Evolutionary conservation across 2,888 invertebrate genomes (phyloP), one percentile per base, ranked within the genome.

Genomic region (Drosophila neonasuta): DNA sequence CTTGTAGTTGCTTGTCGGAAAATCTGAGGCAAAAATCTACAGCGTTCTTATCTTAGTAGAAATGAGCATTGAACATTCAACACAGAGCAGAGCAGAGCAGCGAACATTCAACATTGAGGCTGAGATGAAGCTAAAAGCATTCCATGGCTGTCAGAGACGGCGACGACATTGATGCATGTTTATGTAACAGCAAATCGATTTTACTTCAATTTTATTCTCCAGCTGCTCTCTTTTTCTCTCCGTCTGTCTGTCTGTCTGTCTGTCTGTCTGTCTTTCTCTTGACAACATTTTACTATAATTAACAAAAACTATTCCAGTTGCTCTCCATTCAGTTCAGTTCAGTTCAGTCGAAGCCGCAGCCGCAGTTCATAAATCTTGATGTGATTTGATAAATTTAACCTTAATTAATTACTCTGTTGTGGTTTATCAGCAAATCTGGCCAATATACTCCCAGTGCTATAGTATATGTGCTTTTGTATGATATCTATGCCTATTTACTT

Each of bases 161-260:
- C 34, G 34, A 20, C 54, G 32, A 86, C 86, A 79, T 80, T 86
- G 86, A 80, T 83, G 81, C 81, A 86, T 81, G 84, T 79, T 86
- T 79, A 79, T 81, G 76, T 74, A 72, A 76, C 80, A 75, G 69
- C 80, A 80, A 81, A 83, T 86, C 83, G 83, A 85, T 77, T 80
- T 74, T 69, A 64, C 58, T 62, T 64, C 60, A 62, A 50, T 32
- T 64, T 20, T n/a, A 58, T 48, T 45, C 39, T 17, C 17, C 48
- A 56, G 48, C 17, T 41, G 17, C 34, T 34, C 36, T 36, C 42
- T 24, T 34, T 29, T 32, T 51, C 34, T 11, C 29, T 45, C 46
- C 42, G n/a, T 29, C 13, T 36, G n/a, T 36, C 34, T 41, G n/a
- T 36, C 34, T 41, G n/a, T 29, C 34, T 41, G n/a, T 29, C 13